Evolutionary conservation across 2,888 invertebrate species (phyloP).

Genomic region (Meghimatium bilineatum): DNA sequence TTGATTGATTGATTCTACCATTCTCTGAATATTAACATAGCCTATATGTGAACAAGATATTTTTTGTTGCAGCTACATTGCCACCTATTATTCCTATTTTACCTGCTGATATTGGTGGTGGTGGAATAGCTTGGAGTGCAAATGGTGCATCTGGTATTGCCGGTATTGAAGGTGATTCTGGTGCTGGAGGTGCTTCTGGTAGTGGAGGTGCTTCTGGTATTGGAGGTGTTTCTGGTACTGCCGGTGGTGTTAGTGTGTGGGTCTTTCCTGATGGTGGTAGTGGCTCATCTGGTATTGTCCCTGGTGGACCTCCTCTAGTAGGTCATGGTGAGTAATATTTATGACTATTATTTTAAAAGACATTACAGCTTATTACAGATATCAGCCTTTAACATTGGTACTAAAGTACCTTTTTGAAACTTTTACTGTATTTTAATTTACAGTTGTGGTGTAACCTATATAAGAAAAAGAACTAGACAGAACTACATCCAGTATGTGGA

Average conservation of each 20-base stretch:
- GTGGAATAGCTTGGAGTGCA: constrained; percentile 49
- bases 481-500: too few species aligned
- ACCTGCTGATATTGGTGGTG: constrained; percentile 57
- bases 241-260: constrained; percentile 49
- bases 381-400: too few species aligned
- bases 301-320: constrained; percentile 32
- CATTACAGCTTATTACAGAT: too few species aligned
- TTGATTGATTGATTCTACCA: not conserved
- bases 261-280: constrained; percentile 54
- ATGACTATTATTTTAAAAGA: too few species aligned
- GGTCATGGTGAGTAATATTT: not conserved
- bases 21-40: too few species aligned
- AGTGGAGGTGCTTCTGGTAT: constrained; percentile 49
- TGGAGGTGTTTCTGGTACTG: constrained; percentile 46
- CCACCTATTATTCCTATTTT: constrained; percentile 54
- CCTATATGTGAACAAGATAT: not conserved
- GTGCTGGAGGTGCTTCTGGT: constrained; percentile 53
- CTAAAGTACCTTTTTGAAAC: too few species aligned
- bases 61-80: not conserved
- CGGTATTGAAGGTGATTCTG: constrained; percentile 46
- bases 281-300: constrained; percentile 45
- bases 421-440: too few species aligned
- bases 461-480: too few species aligned
- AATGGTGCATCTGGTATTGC: constrained; percentile 45
- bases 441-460: too few species aligned